Percentiles rank a stretch among this genome's conserved stretches.
These are phyloP conservation scores for Pogonophryne albipinna DNA, from an alignment of 2,797 vertebrate species.

Conservation along the genomic window DNA sequence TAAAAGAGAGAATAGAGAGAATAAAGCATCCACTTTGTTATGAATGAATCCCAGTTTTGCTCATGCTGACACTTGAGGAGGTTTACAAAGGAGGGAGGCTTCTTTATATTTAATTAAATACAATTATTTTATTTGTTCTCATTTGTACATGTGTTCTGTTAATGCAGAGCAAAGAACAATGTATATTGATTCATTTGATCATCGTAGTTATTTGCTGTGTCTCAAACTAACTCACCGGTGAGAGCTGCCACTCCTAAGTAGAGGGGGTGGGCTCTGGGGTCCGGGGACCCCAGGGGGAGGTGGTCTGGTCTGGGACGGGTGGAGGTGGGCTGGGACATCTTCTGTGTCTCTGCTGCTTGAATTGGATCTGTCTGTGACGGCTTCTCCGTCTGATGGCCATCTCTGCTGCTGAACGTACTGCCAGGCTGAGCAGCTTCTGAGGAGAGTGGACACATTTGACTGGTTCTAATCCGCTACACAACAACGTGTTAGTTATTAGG, in stretches of 20 bases:
- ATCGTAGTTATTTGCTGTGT: not conserved
- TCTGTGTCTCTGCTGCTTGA: conserved; percentile 35
- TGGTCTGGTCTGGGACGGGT: conserved; percentile 65
- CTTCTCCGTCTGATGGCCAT: conserved; percentile 37
- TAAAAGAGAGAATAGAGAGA: not conserved
- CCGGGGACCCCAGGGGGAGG: conserved; percentile 67
- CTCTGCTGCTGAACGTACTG: conserved; percentile 17
- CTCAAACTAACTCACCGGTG: conserved; percentile 84
- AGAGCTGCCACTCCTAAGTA: conserved; percentile 87
- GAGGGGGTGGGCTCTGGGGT: conserved; percentile 83
- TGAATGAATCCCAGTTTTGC: not conserved
- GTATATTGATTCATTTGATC: not conserved
- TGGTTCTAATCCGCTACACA: not conserved
- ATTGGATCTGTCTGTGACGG: conserved; percentile 25
- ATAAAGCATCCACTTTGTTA: not conserved
- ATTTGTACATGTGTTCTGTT: not conserved
- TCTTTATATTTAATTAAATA: conserved; percentile 1
- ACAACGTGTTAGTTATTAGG: not conserved
- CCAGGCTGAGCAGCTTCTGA: conserved; percentile 58
- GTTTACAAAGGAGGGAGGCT: not conserved
- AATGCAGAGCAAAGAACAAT: not conserved
- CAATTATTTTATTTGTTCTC: no score
- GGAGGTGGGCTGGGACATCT: conserved; percentile 29
- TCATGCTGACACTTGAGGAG: not conserved
- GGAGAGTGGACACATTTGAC: conserved; percentile 5